phyloP scores from a whole-genome alignment of 2,797 vertebrate genomes.

The Hydrophis major region DNA sequence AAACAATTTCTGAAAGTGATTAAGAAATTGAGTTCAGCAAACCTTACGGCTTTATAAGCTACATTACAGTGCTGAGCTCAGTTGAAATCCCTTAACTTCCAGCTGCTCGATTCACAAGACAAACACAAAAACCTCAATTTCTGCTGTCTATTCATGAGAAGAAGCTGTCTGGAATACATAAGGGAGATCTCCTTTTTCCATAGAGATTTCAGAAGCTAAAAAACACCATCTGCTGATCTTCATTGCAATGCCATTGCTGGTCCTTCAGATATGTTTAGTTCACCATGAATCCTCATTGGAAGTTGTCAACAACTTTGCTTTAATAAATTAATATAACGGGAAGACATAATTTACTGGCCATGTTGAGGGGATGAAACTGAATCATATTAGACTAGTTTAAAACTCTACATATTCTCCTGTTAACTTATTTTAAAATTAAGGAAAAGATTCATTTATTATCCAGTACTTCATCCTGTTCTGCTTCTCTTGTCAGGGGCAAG shows the following conservation, averaged over 20 bases:
- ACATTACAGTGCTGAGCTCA: neutral
- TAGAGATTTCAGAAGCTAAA: neutral
- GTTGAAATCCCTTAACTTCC: neutral
- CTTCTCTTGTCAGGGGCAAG: neutral
- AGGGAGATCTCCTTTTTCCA: neutral
- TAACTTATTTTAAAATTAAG: neutral
- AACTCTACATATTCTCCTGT: neutral
- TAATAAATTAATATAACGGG: neutral
- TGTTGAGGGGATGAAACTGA: neutral
- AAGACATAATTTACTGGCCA: neutral
- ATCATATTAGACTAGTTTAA: neutral
- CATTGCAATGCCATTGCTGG: neutral
- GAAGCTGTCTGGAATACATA: neutral
- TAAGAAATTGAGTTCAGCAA: neutral
- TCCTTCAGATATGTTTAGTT: neutral
- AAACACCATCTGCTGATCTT: neutral
- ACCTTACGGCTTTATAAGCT: neutral
- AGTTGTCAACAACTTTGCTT: neutral
- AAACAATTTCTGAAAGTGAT: neutral
- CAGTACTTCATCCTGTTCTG: neutral
- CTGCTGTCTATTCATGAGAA: neutral
- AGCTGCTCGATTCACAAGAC: neutral
- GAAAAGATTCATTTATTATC: neutral
- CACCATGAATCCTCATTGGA: neutral
- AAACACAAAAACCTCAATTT: neutral